phyloP scores from a whole-genome alignment of 1,140 invertebrate genomes.

The Zaprionus tsacasi region DNA sequence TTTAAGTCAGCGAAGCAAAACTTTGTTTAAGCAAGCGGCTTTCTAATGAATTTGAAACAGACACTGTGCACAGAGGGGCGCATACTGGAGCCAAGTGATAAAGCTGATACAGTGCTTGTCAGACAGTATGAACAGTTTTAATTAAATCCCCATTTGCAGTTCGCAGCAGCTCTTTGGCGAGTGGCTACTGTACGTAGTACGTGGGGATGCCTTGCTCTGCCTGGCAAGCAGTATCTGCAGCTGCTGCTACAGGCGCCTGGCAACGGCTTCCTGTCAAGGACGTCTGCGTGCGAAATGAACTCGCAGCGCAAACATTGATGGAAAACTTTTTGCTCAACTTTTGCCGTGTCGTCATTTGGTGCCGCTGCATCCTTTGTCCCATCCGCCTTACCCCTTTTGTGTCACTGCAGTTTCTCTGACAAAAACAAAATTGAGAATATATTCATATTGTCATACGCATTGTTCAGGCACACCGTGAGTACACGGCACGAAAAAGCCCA shows the following conservation, averaged over 20 bases:
- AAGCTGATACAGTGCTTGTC: not conserved
- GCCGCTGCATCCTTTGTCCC: not conserved
- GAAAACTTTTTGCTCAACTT: slow-evolving; percentile 69
- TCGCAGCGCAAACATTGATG: slow-evolving; percentile 72
- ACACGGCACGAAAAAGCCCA: slow-evolving; percentile 16
- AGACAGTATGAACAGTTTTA: not conserved
- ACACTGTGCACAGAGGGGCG: not conserved
- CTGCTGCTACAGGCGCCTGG: slow-evolving; percentile 36
- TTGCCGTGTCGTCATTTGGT: slow-evolving; percentile 57
- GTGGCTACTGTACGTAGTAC: not conserved
- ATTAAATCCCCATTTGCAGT: not conserved
- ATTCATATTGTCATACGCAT: slow-evolving; percentile 39
- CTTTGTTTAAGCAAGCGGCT: slow-evolving; percentile 43
- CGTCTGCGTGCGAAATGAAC: slow-evolving; percentile 73
- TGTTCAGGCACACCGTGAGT: not conserved
- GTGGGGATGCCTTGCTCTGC: not conserved
- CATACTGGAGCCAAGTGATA: not conserved
- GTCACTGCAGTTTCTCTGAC: not conserved
- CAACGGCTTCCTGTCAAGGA: slow-evolving; percentile 66
- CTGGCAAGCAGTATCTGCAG: slow-evolving; percentile 14
- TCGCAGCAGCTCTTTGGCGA: not conserved
- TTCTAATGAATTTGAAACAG: slow-evolving; percentile 46
- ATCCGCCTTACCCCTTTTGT: not conserved
- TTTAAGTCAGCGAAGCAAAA: slow-evolving; percentile 50
- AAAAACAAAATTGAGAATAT: slow-evolving; percentile 47